Conservation (phyloP, 2,888 invertebrate species). For the Drosophila parthenogenetica region DNA sequence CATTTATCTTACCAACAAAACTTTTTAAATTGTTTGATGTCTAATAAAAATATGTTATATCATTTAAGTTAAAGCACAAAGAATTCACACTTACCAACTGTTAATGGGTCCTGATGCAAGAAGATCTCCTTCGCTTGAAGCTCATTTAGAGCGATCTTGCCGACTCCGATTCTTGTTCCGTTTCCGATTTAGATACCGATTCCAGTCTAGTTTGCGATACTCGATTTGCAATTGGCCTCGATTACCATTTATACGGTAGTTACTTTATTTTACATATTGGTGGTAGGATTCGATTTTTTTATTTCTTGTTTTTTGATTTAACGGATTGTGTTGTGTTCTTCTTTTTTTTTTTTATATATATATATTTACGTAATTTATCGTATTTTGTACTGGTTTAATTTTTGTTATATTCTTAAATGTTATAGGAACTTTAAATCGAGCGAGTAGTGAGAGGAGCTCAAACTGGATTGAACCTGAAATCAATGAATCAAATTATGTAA, state of each 20-base stretch:
- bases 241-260: not conserved
- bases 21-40: too few species aligned
- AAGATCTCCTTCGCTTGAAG: not conserved
- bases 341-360: not conserved
- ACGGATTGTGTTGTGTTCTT: slow-evolving; percentile 22
- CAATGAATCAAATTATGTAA: not conserved
- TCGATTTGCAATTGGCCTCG: not conserved
- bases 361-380: slow-evolving; percentile 21
- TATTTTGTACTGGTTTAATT: slow-evolving; percentile 66
- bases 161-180: not conserved
- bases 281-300: slow-evolving; percentile 10
- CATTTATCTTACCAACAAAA: too few species aligned
- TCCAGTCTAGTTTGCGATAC: not conserved
- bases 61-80: too few species aligned
- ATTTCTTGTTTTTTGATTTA: slow-evolving; percentile 14
- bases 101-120: slow-evolving; percentile 5
- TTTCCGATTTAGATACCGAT: not conserved
- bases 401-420: slow-evolving; percentile 61
- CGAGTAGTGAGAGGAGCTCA: slow-evolving; percentile 45
- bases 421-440: slow-evolving; percentile 73
- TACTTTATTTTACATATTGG: slow-evolving; percentile 22
- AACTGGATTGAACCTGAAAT: slow-evolving; percentile 51
- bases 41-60: too few species aligned
- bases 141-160: not conserved
- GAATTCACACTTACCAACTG: slow-evolving; percentile 11